Conservation (phyloP, 2,113 vertebrate species). For the Tachuris rubrigastra region DNA sequence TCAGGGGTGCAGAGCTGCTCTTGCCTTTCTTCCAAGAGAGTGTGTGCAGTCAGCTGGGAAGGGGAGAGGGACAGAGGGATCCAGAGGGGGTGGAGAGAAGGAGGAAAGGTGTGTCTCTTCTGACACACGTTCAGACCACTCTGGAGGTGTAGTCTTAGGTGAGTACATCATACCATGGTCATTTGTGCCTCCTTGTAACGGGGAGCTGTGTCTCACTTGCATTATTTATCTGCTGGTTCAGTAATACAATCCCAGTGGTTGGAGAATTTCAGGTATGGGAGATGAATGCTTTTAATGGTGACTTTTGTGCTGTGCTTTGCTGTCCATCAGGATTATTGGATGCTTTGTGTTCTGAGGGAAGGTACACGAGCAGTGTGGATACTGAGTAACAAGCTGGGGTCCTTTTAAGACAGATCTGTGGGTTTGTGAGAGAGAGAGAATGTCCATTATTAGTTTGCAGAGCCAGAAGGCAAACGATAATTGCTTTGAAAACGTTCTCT, state of each 20-base stretch:
- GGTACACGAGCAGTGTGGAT: neutral
- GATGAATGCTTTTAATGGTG: neutral
- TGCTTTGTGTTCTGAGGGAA: neutral
- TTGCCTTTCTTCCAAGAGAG: neutral
- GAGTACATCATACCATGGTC: neutral
- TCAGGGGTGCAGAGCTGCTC: neutral
- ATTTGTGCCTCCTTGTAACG: neutral
- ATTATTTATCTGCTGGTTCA: neutral
- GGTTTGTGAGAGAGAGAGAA: neutral
- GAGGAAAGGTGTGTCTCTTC: conserved; percentile 22
- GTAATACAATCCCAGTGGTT: neutral
- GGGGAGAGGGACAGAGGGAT: neutral
- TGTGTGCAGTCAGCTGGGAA: neutral
- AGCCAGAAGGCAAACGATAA: neutral
- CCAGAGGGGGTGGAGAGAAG: conserved; percentile 36
- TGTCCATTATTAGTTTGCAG: neutral
- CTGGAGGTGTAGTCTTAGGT: neutral
- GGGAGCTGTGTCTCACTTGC: neutral
- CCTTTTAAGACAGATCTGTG: neutral
- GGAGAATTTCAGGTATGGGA: neutral
- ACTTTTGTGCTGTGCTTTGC: neutral
- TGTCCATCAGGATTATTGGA: accelerated
- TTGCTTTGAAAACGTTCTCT: neutral
- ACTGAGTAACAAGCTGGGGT: neutral
- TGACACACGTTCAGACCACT: neutral